Evolutionary conservation across 2,797 vertebrate species (phyloP).

Genomic region (Mallotus villosus): DNA sequence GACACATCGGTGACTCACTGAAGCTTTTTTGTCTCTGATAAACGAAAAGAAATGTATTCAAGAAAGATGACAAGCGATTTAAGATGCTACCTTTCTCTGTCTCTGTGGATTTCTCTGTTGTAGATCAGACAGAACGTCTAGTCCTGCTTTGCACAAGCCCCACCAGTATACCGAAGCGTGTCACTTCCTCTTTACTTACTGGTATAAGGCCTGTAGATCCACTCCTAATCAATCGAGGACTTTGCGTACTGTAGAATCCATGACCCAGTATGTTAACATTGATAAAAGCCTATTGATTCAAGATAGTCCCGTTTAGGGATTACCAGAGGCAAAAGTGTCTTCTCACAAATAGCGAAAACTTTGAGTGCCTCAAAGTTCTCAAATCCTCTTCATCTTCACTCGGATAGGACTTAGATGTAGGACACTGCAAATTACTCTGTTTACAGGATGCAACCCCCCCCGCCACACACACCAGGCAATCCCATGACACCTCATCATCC

Average conservation of each 20-base stretch:
- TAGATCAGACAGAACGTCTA: conserved; percentile 24
- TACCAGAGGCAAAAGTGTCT: neutral
- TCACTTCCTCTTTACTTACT: conserved; percentile 19
- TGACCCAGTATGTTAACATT: neutral
- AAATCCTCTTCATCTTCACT: neutral
- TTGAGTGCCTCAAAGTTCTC: neutral
- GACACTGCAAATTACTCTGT: no score
- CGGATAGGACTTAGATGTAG: no score
- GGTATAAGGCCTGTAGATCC: neutral
- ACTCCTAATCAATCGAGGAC: neutral
- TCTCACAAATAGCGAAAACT: neutral
- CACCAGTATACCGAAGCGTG: conserved; percentile 18
- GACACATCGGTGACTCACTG: conserved; percentile 30
- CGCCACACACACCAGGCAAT: neutral
- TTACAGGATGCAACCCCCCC: neutral
- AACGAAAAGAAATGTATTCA: conserved; percentile 50
- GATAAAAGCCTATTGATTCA: neutral
- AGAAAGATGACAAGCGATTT: conserved; percentile 43
- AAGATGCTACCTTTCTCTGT: conserved; percentile 27
- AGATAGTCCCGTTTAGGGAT: neutral
- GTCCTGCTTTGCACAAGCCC: conserved; percentile 3
- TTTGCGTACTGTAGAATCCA: neutral
- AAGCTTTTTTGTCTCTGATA: conserved; percentile 27
- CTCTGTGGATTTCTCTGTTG: conserved; percentile 15
- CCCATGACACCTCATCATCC: conserved; percentile 55